phyloP scores from a whole-genome alignment of 1,140 invertebrate species.

The Hyphantria cunea region DNA sequence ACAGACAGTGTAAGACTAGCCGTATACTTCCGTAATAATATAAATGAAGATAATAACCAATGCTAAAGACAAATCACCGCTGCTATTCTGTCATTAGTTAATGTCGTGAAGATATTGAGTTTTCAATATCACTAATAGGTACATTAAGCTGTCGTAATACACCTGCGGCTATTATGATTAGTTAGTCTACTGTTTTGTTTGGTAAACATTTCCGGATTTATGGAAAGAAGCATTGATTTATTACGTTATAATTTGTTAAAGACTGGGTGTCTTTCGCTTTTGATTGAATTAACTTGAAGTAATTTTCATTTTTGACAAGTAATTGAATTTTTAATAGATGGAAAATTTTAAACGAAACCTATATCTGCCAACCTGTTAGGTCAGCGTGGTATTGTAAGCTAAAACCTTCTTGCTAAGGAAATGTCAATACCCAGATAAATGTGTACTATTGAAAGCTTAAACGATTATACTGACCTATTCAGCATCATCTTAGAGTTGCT shows the following conservation, averaged over 20 bases:
- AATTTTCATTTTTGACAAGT: not conserved
- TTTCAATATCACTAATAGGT: slow-evolving; percentile 28
- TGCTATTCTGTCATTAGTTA: slow-evolving; percentile 15
- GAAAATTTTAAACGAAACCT: no score
- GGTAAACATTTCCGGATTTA: slow-evolving; percentile 1
- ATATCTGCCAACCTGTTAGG: no score
- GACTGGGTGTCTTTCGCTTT: not conserved
- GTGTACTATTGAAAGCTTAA: no score
- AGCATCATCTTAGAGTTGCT: no score
- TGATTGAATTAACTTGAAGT: no score
- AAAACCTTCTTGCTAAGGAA: no score
- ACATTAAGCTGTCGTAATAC: slow-evolving; percentile 21
- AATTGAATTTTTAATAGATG: not conserved
- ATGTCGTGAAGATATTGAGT: slow-evolving; percentile 27
- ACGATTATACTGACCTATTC: no score
- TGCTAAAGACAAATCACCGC: slow-evolving; percentile 13
- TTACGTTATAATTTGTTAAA: not conserved
- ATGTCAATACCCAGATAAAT: no score
- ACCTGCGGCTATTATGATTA: slow-evolving; percentile 12
- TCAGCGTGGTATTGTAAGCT: no score
- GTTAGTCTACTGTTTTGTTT: not conserved
- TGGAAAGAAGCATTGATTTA: no score
- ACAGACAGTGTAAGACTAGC: no score
- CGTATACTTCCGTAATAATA: slow-evolving; percentile 2
- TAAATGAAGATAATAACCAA: slow-evolving; percentile 7